These are phyloP conservation scores for Drosophila anomelani DNA, from an alignment of 2,888 invertebrate species.

Conservation along the genomic window DNA sequence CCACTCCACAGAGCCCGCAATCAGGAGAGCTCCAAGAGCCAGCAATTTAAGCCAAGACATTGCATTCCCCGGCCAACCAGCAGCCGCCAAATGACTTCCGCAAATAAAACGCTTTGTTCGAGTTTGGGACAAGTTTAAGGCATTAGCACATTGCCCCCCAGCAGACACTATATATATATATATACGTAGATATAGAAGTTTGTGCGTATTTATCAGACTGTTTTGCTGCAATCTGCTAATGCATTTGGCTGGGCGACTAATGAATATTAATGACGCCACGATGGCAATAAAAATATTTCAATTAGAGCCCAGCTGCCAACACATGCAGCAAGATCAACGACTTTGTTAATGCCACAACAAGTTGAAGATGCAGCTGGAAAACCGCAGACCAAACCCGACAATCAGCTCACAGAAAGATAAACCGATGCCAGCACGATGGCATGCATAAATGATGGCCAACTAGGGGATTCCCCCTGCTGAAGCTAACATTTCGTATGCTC, in stretches of 20 bases:
- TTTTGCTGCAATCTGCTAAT: slow-evolving; percentile 67
- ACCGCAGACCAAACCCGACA: slow-evolving; percentile 32
- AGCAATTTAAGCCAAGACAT: slow-evolving; percentile 40
- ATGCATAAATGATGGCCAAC: slow-evolving; percentile 53
- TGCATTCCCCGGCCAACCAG: slow-evolving; percentile 51
- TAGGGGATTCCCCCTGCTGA: slow-evolving; percentile 6
- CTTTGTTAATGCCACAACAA: slow-evolving; percentile 70
- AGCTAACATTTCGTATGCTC: background rate
- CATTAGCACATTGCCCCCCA: slow-evolving; percentile 54
- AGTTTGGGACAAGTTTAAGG: slow-evolving; percentile 56
- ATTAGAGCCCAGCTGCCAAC: slow-evolving; percentile 72
- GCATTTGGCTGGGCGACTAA: slow-evolving; percentile 67
- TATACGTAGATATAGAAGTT: slow-evolving; percentile 28
- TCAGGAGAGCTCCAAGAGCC: slow-evolving; percentile 23
- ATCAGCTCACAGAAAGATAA: slow-evolving; percentile 49
- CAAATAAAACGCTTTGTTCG: slow-evolving; percentile 69
- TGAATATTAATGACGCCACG: slow-evolving; percentile 70
- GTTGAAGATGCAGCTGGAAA: slow-evolving; percentile 49
- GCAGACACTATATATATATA: background rate
- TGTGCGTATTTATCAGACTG: slow-evolving; percentile 65
- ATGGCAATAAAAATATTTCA: slow-evolving; percentile 76
- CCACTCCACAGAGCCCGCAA: slow-evolving; percentile 45
- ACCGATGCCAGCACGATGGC: slow-evolving; percentile 44
- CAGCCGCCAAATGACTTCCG: slow-evolving; percentile 76
- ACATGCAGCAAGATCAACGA: slow-evolving; percentile 70